Evolutionary conservation across 2,888 invertebrate species (phyloP).

Genomic region (Aporophyla lueneburgensis): DNA sequence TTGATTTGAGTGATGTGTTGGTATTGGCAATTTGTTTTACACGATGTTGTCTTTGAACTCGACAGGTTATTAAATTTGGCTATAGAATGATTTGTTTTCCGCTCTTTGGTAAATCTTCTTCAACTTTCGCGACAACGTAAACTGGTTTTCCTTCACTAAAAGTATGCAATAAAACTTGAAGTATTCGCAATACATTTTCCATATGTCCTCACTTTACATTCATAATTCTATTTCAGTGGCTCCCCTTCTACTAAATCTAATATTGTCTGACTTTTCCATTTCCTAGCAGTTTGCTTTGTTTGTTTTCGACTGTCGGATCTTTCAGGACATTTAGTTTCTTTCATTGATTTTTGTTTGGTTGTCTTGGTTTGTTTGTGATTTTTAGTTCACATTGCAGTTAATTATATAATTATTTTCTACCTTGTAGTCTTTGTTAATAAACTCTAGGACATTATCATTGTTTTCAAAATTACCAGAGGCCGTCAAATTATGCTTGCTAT

Average conservation of each 20-base stretch:
- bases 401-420: neutral
- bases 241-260: slow-evolving; percentile 55
- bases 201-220: slow-evolving; percentile 53
- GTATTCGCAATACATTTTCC: slow-evolving; percentile 33
- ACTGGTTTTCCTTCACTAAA: slow-evolving; percentile 6
- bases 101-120: neutral
- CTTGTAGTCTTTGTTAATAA: neutral
- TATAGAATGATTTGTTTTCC: neutral
- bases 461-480: neutral
- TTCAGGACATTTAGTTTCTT: slow-evolving; percentile 18
- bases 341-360: slow-evolving; percentile 15
- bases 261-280: slow-evolving; percentile 51
- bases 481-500: neutral
- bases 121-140: neutral
- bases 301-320: slow-evolving; percentile 14
- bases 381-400: neutral
- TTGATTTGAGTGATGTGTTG: neutral
- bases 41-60: neutral
- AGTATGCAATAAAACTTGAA: slow-evolving; percentile 24
- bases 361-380: neutral
- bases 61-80: neutral
- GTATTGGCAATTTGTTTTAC: neutral
- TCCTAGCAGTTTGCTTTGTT: slow-evolving; percentile 43
- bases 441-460: neutral
- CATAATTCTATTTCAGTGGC: slow-evolving; percentile 53